Percentiles rank a stretch among this genome's conserved stretches.
phyloP scores from a whole-genome alignment of 1,140 invertebrate genomes.

The Protaetia brevitarsis region DNA sequence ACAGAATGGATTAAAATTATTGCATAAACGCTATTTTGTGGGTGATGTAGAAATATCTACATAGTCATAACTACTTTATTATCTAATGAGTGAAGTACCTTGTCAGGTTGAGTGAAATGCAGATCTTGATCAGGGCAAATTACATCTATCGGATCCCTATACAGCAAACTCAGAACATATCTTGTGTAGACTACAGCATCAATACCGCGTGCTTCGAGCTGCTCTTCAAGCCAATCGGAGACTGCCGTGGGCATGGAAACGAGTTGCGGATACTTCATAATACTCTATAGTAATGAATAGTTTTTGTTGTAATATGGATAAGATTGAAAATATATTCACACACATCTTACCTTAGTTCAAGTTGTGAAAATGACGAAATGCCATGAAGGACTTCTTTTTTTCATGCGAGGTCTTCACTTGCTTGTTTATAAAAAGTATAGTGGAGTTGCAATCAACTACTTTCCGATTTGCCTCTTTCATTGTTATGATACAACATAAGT shows the following conservation, averaged over 20 bases:
- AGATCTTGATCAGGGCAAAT: constrained; percentile 43
- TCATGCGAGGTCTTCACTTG: constrained; percentile 11
- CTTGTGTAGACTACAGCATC: constrained; percentile 58
- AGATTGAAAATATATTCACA: not conserved
- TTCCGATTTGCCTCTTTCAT: constrained; percentile 14
- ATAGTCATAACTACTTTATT: no score
- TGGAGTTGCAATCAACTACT: constrained; percentile 13
- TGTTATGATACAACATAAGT: constrained; percentile 20
- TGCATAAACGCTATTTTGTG: no score
- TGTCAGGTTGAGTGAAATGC: constrained; percentile 34
- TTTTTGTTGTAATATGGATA: not conserved
- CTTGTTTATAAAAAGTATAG: constrained; percentile 7
- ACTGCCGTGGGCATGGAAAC: constrained; percentile 54
- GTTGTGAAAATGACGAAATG: constrained; percentile 19
- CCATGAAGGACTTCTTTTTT: not conserved
- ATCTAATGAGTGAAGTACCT: no score
- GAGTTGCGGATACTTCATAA: constrained; percentile 53
- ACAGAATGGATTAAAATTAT: no score
- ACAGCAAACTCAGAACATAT: constrained; percentile 56
- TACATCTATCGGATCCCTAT: constrained; percentile 47
- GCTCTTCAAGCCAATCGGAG: constrained; percentile 57
- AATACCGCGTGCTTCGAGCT: constrained; percentile 59
- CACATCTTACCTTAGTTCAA: not conserved
- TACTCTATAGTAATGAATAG: constrained; percentile 32
- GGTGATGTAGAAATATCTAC: no score